Evolutionary conservation across 2,888 invertebrate genomes (phyloP).

Genomic region (Eupsilia transversa): DNA sequence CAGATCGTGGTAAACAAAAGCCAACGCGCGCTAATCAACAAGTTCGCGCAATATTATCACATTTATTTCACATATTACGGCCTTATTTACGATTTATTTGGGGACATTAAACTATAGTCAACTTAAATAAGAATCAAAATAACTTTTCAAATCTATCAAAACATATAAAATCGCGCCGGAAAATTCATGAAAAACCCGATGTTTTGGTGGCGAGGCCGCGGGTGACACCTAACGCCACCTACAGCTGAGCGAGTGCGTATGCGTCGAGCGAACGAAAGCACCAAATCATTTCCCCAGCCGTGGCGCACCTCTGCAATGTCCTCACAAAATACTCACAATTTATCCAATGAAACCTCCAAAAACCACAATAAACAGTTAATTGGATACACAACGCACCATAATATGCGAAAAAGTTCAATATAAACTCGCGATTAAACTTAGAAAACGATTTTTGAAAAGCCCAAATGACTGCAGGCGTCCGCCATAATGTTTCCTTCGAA

Average conservation of each 20-base stretch:
- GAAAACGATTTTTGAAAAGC: constrained; percentile 91
- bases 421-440: constrained; percentile 90
- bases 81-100: constrained; percentile 62
- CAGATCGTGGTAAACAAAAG: constrained; percentile 85
- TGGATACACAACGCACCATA: constrained; percentile 89
- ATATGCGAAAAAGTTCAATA: constrained; percentile 91
- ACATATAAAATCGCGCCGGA: constrained; percentile 87
- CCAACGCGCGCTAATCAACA: constrained; percentile 77
- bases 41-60: constrained; percentile 84
- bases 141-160: constrained; percentile 78
- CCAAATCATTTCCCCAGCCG: constrained; percentile 91
- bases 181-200: constrained; percentile 89
- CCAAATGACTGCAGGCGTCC: constrained; percentile 90
- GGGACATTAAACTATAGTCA: constrained; percentile 62
- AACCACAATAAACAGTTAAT: constrained; percentile 89
- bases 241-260: constrained; percentile 90
- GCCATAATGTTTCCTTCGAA: constrained; percentile 91
- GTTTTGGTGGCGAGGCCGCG: constrained; percentile 86
- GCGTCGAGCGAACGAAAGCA: constrained; percentile 90
- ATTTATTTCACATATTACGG: constrained; percentile 70
- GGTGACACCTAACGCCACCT: constrained; percentile 90
- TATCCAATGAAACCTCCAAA: constrained; percentile 87
- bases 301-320: constrained; percentile 90
- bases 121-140: constrained; percentile 69
- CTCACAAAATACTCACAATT: constrained; percentile 90